A percentile compares a stretch with the other conserved stretches of the same genome.
These are phyloP conservation scores for Andrena dorsata DNA, from an alignment of 2,888 invertebrate genomes.

Conservation along the genomic window DNA sequence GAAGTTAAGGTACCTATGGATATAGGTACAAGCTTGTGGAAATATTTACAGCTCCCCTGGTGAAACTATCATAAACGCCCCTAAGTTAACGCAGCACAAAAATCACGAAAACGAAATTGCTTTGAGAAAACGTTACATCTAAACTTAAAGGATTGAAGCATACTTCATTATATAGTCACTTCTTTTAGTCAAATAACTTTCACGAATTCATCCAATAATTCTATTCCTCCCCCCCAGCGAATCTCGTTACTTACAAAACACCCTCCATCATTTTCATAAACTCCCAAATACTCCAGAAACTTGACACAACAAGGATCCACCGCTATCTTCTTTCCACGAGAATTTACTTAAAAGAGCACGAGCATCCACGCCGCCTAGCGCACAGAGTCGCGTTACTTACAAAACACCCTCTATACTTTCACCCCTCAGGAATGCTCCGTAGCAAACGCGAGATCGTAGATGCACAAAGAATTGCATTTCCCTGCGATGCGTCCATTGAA, in stretches of 20 bases:
- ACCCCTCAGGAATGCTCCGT: not conserved
- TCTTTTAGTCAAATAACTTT: no score
- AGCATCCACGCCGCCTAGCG: not conserved
- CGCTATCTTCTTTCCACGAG: not conserved
- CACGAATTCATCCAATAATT: no score
- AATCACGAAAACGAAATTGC: no score
- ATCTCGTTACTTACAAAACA: not conserved
- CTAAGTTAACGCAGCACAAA: no score
- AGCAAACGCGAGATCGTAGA: not conserved
- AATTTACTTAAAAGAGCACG: not conserved
- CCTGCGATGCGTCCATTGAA: conserved; percentile 22
- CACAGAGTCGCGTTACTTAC: not conserved
- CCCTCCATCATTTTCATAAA: not conserved
- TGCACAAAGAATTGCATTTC: conserved; percentile 13
- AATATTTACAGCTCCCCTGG: not conserved
- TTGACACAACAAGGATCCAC: no score
- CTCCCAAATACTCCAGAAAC: no score
- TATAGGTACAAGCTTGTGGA: not conserved
- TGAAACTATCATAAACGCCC: no score
- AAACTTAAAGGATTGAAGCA: no score
- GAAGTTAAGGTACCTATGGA: no score
- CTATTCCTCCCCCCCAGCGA: no score
- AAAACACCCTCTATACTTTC: not conserved
- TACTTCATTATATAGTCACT: no score
- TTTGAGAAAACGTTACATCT: no score